Evolutionary conservation across 2,888 invertebrate species (phyloP).

Genomic region (Beris chalybata): DNA sequence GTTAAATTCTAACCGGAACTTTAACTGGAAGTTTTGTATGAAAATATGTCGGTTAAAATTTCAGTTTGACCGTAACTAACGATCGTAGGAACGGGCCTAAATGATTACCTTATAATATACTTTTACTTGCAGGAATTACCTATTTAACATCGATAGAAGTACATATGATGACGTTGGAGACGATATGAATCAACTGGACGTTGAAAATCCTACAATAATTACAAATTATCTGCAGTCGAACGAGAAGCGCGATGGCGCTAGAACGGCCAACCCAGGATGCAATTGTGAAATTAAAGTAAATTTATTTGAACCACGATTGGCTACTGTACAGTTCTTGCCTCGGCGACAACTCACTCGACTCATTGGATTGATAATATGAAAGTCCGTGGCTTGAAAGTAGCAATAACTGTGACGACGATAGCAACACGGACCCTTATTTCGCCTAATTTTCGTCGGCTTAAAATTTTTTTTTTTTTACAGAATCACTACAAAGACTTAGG

Average conservation of each 20-base stretch:
- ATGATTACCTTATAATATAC: neutral
- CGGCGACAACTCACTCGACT: slow-evolving; percentile 10
- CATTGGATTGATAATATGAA: neutral
- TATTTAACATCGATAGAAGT: slow-evolving; percentile 1
- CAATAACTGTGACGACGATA: no score
- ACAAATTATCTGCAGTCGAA: slow-evolving; percentile 37
- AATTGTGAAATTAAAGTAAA: slow-evolving; percentile 53
- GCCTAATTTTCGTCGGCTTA: neutral
- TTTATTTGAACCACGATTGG: no score
- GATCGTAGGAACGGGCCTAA: no score
- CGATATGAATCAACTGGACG: neutral
- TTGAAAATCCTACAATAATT: slow-evolving; percentile 10
- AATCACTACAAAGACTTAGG: slow-evolving; percentile 52
- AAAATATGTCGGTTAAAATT: no score
- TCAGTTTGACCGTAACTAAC: no score
- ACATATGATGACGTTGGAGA: slow-evolving; percentile 2
- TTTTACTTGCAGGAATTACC: slow-evolving; percentile 14
- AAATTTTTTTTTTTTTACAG: slow-evolving; percentile 40
- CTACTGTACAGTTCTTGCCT: neutral
- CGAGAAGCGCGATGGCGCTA: slow-evolving; percentile 42
- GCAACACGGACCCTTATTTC: neutral
- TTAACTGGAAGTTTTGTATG: no score
- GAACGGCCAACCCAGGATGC: slow-evolving; percentile 45
- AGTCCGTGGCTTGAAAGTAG: no score
- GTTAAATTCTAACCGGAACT: no score